phyloP scores from a whole-genome alignment of 1,140 invertebrate genomes.

The Drosophila subpulchrella region DNA sequence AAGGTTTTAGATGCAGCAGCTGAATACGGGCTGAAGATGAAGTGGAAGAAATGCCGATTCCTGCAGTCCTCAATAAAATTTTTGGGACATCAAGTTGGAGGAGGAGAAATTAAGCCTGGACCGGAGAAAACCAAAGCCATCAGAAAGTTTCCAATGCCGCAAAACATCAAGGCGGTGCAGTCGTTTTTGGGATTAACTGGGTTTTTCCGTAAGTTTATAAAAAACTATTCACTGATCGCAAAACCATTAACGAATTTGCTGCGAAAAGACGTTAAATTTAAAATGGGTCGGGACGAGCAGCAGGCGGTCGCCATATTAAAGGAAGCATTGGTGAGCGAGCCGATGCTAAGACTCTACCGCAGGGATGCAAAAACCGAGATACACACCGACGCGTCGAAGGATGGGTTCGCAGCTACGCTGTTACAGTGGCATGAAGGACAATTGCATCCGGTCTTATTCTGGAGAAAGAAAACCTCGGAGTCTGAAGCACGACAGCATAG shows the following conservation, averaged over 20 bases:
- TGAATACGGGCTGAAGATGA: no score
- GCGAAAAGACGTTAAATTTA: conserved; percentile 1
- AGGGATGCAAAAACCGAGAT: not conserved
- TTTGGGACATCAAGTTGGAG: not conserved
- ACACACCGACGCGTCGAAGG: not conserved
- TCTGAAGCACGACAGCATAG: not conserved
- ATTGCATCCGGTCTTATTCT: not conserved
- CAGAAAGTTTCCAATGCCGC: not conserved
- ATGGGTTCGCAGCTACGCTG: not conserved
- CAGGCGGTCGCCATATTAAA: no score
- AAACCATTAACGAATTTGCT: not conserved
- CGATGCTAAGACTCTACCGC: not conserved
- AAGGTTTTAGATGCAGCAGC: no score
- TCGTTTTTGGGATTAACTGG: no score
- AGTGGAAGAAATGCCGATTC: not conserved
- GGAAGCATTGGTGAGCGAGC: not conserved
- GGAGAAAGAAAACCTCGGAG: not conserved
- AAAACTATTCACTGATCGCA: no score
- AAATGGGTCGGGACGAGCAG: not conserved
- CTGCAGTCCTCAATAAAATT: not conserved
- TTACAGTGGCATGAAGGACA: no score
- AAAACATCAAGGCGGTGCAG: no score
- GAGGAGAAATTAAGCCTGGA: not conserved
- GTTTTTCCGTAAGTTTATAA: no score
- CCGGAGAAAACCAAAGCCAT: not conserved